Evolutionary conservation across 1,140 invertebrate species (phyloP).

Genomic region (Nilaparvata lugens): DNA sequence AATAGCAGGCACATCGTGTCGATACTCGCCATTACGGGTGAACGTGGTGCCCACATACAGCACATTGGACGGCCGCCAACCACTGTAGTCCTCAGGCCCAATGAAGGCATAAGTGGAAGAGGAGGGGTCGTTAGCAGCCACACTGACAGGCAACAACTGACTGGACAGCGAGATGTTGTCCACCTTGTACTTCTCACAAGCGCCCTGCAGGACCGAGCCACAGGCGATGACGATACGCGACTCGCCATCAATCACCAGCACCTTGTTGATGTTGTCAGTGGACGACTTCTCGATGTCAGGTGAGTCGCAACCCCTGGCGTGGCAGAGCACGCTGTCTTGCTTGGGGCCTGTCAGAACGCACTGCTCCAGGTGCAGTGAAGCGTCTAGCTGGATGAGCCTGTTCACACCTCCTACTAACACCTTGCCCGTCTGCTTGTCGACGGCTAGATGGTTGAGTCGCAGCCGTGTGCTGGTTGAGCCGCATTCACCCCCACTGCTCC

Average conservation of each 20-base stretch:
- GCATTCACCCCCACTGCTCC: conserved; percentile 14
- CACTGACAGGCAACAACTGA: conserved; percentile 63
- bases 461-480: conserved; percentile 14
- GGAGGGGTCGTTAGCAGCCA: conserved; percentile 84
- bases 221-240: conserved; percentile 75
- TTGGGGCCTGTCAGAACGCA: conserved; percentile 51
- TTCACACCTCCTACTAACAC: conserved; percentile 52
- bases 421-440: conserved; percentile 40
- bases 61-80: conserved; percentile 66
- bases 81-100: conserved; percentile 73
- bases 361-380: conserved; percentile 37
- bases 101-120: conserved; percentile 92
- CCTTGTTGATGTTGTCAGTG: conserved; percentile 85
- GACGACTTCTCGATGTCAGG: conserved; percentile 50
- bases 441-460: conserved; percentile 37
- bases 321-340: conserved; percentile 77
- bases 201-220: conserved; percentile 77
- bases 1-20: conserved; percentile 90
- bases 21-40: conserved; percentile 81
- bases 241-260: conserved; percentile 77
- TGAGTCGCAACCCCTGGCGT: conserved; percentile 67
- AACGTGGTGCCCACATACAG: conserved; percentile 93
- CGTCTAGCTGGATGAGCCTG: conserved; percentile 44
- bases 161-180: conserved; percentile 67
- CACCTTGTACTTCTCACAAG: conserved; percentile 77